Percentiles rank a stretch among this genome's conserved stretches.
These are phyloP conservation scores for Rhynchomys soricoides DNA, from an alignment of 2,113 vertebrate genomes.

Conservation along the genomic window DNA sequence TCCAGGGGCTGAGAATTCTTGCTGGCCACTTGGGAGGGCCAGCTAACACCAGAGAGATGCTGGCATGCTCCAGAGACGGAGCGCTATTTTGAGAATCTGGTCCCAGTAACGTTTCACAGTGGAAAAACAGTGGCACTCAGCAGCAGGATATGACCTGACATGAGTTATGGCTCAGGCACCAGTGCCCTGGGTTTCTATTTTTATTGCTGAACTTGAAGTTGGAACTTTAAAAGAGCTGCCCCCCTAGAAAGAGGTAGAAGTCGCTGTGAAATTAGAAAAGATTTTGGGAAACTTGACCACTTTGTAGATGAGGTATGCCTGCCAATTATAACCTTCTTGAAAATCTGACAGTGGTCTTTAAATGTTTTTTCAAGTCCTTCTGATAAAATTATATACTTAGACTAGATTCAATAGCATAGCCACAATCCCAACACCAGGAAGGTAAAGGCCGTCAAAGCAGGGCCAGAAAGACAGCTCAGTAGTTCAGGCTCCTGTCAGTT, in stretches of 20 bases:
- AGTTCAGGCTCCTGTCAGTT: too few species aligned
- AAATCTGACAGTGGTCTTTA: background rate
- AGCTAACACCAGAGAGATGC: slow-evolving; percentile 80
- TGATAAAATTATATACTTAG: background rate
- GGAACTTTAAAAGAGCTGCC: slow-evolving; percentile 73
- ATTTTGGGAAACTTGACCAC: slow-evolving; percentile 26
- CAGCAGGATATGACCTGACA: slow-evolving; percentile 80
- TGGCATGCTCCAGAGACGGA: slow-evolving; percentile 72
- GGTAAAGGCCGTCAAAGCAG: too few species aligned
- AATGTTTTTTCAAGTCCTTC: background rate
- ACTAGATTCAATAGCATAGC: too few species aligned
- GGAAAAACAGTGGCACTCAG: slow-evolving; percentile 78
- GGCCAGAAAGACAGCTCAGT: background rate
- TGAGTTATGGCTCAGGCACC: slow-evolving; percentile 75
- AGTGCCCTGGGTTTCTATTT: slow-evolving; percentile 83
- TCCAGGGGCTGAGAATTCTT: slow-evolving; percentile 69
- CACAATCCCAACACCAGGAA: too few species aligned
- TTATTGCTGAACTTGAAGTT: slow-evolving; percentile 76
- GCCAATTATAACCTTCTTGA: background rate
- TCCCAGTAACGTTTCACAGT: slow-evolving; percentile 80
- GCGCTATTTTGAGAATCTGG: slow-evolving; percentile 85
- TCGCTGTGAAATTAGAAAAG: slow-evolving; percentile 43
- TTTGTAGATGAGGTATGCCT: too few species aligned
- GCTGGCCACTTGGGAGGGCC: slow-evolving; percentile 69
- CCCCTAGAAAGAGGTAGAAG: slow-evolving; percentile 54